A percentile compares a stretch with the other conserved stretches of the same genome.
Conservation (phyloP, 2,888 invertebrate species). For the Catocala nupta region DNA sequence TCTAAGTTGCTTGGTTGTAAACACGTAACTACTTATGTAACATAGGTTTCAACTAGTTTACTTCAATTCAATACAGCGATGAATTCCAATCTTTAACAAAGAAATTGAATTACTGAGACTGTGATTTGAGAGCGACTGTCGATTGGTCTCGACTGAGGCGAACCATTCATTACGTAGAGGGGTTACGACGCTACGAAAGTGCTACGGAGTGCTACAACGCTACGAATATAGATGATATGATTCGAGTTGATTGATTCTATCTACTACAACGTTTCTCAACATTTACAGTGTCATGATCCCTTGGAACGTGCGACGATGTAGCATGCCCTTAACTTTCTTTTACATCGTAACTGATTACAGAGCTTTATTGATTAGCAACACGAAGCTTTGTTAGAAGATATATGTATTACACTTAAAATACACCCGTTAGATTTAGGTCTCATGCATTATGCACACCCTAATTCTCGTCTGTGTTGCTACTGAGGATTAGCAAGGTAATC, state of each 20-base stretch:
- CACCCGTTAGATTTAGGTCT: too few relatives aligned
- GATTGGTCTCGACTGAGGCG: conserved; percentile 49
- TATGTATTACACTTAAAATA: too few relatives aligned
- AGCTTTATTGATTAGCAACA: too few relatives aligned
- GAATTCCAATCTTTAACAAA: conserved; percentile 45
- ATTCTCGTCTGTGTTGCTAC: too few relatives aligned
- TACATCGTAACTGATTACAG: too few relatives aligned
- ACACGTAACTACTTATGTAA: too few relatives aligned
- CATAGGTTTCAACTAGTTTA: too few relatives aligned
- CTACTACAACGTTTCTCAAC: conserved; percentile 16
- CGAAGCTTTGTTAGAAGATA: too few relatives aligned
- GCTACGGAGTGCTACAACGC: conserved; percentile 44
- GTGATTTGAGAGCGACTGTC: conserved; percentile 43
- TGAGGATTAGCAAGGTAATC: too few relatives aligned
- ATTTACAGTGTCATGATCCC: not conserved
- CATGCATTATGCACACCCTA: too few relatives aligned
- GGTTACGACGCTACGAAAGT: conserved; percentile 47
- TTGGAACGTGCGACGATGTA: not conserved
- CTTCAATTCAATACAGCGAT: conserved; percentile 34
- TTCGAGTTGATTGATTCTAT: conserved; percentile 46
- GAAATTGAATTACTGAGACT: conserved; percentile 45
- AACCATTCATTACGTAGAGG: conserved; percentile 54
- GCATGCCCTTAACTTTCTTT: too few relatives aligned
- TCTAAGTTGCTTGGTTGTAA: too few relatives aligned
- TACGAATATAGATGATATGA: conserved; percentile 52